Conservation (phyloP, 1,140 invertebrate species). For the Sinonovacula constricta region DNA sequence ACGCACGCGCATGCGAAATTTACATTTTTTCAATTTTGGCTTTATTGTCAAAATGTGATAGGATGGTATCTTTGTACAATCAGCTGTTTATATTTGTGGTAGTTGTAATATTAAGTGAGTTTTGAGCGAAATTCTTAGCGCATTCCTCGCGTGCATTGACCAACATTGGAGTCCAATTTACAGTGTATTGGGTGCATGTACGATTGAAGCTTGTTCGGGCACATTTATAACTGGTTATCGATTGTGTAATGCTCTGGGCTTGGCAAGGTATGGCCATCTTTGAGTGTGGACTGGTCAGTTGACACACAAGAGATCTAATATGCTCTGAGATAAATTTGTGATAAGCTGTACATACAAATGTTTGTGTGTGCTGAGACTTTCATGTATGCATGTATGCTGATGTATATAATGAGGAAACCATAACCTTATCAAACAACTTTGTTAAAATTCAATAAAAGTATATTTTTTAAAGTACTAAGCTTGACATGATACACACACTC, state of each 20-base stretch:
- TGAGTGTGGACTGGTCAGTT: not conserved
- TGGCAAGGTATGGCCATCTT: not conserved
- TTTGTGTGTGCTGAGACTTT: too few relatives aligned
- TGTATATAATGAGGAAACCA: too few relatives aligned
- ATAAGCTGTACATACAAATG: too few relatives aligned
- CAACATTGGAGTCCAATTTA: slow-evolving; percentile 13
- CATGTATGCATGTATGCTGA: too few relatives aligned
- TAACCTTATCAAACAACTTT: too few relatives aligned
- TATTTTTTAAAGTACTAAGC: too few relatives aligned
- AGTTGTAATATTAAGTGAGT: not conserved
- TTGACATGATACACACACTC: too few relatives aligned
- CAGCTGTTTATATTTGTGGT: not conserved
- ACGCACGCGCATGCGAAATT: slow-evolving; percentile 65
- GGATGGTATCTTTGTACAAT: too few relatives aligned
- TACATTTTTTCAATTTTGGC: not conserved
- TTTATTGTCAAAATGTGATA: too few relatives aligned
- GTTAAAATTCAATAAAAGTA: too few relatives aligned
- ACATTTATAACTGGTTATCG: not conserved
- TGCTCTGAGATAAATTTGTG: too few relatives aligned
- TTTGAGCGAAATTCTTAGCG: not conserved
- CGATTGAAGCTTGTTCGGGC: not conserved
- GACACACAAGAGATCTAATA: too few relatives aligned
- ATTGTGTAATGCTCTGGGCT: not conserved
- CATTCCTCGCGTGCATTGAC: slow-evolving; percentile 32
- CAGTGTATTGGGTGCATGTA: not conserved